Base-by-base conservation (phyloP, 1,140 invertebrate species). In the Linepithema humile region DNA sequence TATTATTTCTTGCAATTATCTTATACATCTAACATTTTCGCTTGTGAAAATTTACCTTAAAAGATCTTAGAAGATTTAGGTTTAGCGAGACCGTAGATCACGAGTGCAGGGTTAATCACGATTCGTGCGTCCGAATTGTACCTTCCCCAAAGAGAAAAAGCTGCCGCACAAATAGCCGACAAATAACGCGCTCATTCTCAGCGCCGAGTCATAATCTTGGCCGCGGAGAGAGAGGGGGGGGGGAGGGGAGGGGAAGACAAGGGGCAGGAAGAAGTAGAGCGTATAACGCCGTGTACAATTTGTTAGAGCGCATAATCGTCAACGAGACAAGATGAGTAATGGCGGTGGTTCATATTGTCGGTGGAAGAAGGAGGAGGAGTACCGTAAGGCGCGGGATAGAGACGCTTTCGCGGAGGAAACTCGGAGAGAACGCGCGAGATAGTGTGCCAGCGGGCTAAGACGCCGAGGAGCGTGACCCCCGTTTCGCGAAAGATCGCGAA, bases 221-320 rank as follows among this genome's bases (percentile, higher is more conserved):
- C 38, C 45, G 57, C 23, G 35, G 65, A 43, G 12, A 62, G 72
- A 45, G 9, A 23, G 26, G 17, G 4, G 17, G 26, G 26, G 26
- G 48, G 35, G 15, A 26, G 35, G 35, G 20, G 12, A 38, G n/a
- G 12, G 12, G 3, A 23, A 17, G 5, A 50, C n/a, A 2, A 4
- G 53, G 40, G 50, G 59, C 15, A 64, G 40, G 62, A 29, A 35
- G 64, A 80, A 80, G 75, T 70, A 55, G 75, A 70, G 75, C 75
- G 75, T 70, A 70, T 55, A 55, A 70, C 48, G 75, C 64, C 75
- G 64, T 70, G 64, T 70, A 70, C 75, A 80, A 80, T 70, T 80
- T 80, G 75, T 80, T 80, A 80, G 75, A 70, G 75, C 75, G 75
- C 64, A 70, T 80, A 80, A 80, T 80, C 75, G 75, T 80, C 64